These are phyloP conservation scores for Brachypalpus laphriformis DNA, from an alignment of 2,888 invertebrate species.

Conservation along the genomic window DNA sequence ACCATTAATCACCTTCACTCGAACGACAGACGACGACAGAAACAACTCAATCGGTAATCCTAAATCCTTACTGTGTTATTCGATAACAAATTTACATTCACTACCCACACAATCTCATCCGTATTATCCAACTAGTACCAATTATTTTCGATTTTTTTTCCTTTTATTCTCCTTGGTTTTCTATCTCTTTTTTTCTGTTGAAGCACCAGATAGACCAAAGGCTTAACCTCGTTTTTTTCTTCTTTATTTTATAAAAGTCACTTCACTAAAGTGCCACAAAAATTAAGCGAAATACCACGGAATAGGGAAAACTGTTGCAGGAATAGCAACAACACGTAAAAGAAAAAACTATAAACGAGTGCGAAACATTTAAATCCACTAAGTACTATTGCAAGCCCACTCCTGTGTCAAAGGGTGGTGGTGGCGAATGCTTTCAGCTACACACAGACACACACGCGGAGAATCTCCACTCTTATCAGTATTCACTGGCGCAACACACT, in stretches of 20 bases:
- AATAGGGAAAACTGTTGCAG: slow-evolving; percentile 28
- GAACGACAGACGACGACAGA: slow-evolving; percentile 12
- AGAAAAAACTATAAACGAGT: slow-evolving; percentile 33
- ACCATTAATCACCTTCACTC: slow-evolving; percentile 54
- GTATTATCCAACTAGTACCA: slow-evolving; percentile 67
- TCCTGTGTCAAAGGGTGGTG: slow-evolving; percentile 3
- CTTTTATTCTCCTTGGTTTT: background rate
- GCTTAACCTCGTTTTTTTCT: slow-evolving; percentile 60
- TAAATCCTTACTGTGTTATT: slow-evolving; percentile 57
- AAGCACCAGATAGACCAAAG: slow-evolving; percentile 43
- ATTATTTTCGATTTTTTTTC: slow-evolving; percentile 46
- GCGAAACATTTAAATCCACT: slow-evolving; percentile 50
- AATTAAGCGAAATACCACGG: slow-evolving; percentile 8
- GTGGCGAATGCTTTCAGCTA: background rate
- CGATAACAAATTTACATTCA: slow-evolving; percentile 40
- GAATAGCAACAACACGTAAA: slow-evolving; percentile 5
- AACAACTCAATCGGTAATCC: slow-evolving; percentile 60
- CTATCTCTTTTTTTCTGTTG: background rate
- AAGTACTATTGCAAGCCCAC: slow-evolving; percentile 8
- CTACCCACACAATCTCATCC: slow-evolving; percentile 34
- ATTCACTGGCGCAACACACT: slow-evolving; percentile 67
- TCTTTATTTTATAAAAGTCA: slow-evolving; percentile 9
- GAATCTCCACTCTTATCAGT: slow-evolving; percentile 60
- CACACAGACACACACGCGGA: slow-evolving; percentile 23
- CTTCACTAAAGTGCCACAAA: slow-evolving; percentile 43